phyloP scores from a whole-genome alignment of 2,113 vertebrate genomes.

The Climacteris rufus region DNA sequence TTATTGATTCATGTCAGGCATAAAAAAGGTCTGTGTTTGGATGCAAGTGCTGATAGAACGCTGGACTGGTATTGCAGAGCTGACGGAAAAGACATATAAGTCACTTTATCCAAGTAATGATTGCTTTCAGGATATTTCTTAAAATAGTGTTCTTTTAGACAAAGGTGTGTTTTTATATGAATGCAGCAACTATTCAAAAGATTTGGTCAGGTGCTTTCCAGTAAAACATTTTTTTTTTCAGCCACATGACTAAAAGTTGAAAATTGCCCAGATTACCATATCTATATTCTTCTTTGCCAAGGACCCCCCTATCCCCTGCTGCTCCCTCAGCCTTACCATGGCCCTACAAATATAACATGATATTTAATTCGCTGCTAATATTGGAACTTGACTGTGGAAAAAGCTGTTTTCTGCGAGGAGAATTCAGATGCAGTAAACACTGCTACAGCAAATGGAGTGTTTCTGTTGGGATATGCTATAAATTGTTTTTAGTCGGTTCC shows the following conservation, averaged over 20 bases:
- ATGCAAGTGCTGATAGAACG: not conserved
- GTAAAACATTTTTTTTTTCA: not conserved
- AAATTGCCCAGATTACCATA: not conserved
- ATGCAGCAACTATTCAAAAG: not conserved
- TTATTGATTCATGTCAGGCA: not conserved
- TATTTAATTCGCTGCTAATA: not conserved
- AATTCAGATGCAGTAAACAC: constrained; percentile 25
- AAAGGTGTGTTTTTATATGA: not conserved
- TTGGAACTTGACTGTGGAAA: constrained; percentile 19
- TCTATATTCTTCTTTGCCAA: not conserved
- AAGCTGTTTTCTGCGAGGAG: constrained; percentile 22
- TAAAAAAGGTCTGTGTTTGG: not conserved
- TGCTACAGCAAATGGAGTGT: constrained; percentile 1
- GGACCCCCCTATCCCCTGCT: rapidly evolving
- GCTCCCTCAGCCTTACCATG: not conserved
- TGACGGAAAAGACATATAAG: not conserved
- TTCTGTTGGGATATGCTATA: constrained; percentile 38
- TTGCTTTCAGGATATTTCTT: not conserved
- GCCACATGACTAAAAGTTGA: not conserved
- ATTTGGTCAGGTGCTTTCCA: not conserved
- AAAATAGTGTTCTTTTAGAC: not conserved
- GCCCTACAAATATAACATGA: not conserved
- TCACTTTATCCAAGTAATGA: not conserved
- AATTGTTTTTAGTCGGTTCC: constrained; percentile 10
- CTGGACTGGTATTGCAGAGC: not conserved